These are phyloP conservation scores for Tortricodes alternella DNA, from an alignment of 2,888 invertebrate genomes.

Conservation along the genomic window DNA sequence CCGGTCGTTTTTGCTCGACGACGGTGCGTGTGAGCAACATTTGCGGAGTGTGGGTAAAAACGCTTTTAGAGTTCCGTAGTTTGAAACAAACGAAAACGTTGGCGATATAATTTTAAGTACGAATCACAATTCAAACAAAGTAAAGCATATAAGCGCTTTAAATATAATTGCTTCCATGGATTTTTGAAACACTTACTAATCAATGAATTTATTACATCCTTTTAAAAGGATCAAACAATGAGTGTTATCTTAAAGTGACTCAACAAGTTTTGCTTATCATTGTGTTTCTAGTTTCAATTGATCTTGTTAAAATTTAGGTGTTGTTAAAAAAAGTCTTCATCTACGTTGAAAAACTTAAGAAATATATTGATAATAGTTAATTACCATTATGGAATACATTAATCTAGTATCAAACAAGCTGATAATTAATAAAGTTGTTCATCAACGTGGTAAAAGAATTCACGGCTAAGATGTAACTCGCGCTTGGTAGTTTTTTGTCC, in stretches of 20 bases:
- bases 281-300: slow-evolving; percentile 20
- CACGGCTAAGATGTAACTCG: not conserved
- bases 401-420: no score
- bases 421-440: no score
- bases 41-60: slow-evolving; percentile 59
- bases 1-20: slow-evolving; percentile 59
- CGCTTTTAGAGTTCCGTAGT: slow-evolving; percentile 26
- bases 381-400: no score
- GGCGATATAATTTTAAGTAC: not conserved
- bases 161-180: no score
- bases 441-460: no score
- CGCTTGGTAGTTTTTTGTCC: slow-evolving; percentile 48
- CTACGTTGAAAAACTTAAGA: not conserved
- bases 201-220: no score
- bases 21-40: slow-evolving; percentile 72
- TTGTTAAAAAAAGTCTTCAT: not conserved
- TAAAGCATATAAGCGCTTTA: no score
- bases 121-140: no score
- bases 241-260: not conserved
- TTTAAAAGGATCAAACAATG: not conserved
- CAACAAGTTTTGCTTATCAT: slow-evolving; percentile 12
- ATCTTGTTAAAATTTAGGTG: not conserved
- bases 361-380: no score
- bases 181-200: no score
- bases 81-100: not conserved